These are phyloP conservation scores for Noctilio leporinus DNA, from an alignment of 2,113 vertebrate genomes.

Conservation along the genomic window DNA sequence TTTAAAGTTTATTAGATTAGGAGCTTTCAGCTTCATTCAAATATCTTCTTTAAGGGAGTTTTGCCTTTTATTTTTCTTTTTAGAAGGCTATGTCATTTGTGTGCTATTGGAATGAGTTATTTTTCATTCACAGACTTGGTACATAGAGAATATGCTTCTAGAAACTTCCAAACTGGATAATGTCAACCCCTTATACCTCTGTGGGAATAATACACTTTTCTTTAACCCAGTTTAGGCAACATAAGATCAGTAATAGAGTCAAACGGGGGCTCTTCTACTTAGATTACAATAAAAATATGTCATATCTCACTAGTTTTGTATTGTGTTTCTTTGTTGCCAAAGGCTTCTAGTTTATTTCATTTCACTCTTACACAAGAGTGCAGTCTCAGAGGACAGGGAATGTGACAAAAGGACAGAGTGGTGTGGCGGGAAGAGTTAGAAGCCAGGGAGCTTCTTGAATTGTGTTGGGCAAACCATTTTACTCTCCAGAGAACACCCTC, in stretches of 20 bases:
- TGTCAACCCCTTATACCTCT: not conserved
- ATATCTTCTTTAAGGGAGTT: not conserved
- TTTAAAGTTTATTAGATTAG: not conserved
- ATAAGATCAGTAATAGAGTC: not conserved
- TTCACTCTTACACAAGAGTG: not conserved
- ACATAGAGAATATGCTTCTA: not conserved
- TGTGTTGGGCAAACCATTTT: not conserved
- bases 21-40: not conserved
- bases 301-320: not conserved
- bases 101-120: not conserved
- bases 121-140: not conserved
- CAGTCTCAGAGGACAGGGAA: not conserved
- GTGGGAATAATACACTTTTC: not conserved
- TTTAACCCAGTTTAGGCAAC: not conserved
- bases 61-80: not conserved
- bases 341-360: not conserved
- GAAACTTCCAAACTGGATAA: conserved; percentile 1
- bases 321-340: not conserved
- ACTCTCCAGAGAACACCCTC: not conserved
- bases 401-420: not conserved
- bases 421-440: not conserved
- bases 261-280: not conserved
- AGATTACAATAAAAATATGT: not conserved
- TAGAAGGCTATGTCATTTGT: not conserved
- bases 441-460: not conserved